Evolutionary conservation across 1,140 invertebrate species (phyloP).

Genomic region (Dufourea novaeangliae): DNA sequence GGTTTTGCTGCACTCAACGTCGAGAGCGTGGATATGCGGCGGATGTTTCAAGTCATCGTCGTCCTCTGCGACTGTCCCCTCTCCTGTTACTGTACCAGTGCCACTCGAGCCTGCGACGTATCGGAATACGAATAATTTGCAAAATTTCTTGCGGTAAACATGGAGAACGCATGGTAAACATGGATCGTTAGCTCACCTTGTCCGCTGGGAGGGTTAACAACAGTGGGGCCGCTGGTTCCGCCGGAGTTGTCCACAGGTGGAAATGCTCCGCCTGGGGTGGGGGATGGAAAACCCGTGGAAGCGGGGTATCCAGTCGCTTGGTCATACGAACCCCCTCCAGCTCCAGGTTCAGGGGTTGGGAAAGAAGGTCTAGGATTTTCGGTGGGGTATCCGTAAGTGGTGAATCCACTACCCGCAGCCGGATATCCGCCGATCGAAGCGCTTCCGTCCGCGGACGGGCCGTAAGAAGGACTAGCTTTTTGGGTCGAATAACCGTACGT

Average conservation of each 20-base stretch:
- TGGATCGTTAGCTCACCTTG: not conserved
- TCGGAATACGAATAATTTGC: too few species aligned
- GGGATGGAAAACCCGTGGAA: constrained; percentile 4
- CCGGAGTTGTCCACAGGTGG: not conserved
- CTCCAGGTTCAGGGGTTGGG: not conserved
- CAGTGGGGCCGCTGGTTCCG: not conserved
- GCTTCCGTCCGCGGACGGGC: not conserved
- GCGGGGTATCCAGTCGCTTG: not conserved
- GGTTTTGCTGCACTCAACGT: constrained; percentile 90
- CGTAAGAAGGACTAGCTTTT: constrained; percentile 9
- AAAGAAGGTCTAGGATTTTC: not conserved
- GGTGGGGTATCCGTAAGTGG: not conserved
- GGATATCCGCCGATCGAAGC: not conserved
- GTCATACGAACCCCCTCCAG: not conserved
- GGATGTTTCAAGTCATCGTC: constrained; percentile 84
- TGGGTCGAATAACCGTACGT: constrained; percentile 12
- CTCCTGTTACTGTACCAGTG: not conserved
- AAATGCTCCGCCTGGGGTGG: not conserved
- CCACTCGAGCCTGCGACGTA: not conserved
- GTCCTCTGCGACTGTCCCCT: not conserved
- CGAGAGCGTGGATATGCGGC: constrained; percentile 88
- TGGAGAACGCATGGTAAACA: not conserved
- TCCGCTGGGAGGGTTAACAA: not conserved
- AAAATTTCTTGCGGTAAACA: too few species aligned
- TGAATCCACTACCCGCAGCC: not conserved